Evolutionary conservation across 2,797 vertebrate species (phyloP).

Genomic region (Crax fasciolata): DNA sequence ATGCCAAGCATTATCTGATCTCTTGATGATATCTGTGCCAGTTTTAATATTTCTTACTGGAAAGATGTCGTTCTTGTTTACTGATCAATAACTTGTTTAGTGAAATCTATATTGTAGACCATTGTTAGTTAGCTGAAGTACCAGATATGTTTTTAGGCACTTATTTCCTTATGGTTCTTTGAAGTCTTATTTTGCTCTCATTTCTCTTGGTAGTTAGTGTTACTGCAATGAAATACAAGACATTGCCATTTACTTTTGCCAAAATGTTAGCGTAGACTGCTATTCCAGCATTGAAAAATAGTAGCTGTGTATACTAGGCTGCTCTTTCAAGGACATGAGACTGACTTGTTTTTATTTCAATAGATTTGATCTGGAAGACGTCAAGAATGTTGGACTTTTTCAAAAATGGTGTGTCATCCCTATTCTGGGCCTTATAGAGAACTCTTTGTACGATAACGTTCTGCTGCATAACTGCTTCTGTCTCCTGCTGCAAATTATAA

Average conservation of each 20-base stretch:
- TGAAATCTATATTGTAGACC: not conserved
- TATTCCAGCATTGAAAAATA: not conserved
- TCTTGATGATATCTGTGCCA: not conserved
- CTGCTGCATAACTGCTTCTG: constrained; percentile 93
- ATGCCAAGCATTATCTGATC: not conserved
- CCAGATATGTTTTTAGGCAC: not conserved
- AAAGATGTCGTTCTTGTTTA: not conserved
- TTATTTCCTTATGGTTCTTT: not conserved
- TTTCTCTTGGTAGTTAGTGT: not conserved
- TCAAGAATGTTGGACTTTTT: constrained; percentile 92
- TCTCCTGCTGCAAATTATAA: constrained; percentile 94
- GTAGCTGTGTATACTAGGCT: not conserved
- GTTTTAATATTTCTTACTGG: not conserved
- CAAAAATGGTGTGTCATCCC: constrained; percentile 95
- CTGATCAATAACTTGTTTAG: not conserved
- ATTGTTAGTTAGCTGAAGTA: not conserved
- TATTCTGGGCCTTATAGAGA: constrained; percentile 94
- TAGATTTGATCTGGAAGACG: constrained; percentile 94
- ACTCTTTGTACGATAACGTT: constrained; percentile 93
- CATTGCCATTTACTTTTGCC: not conserved
- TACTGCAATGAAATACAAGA: not conserved
- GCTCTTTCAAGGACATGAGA: not conserved
- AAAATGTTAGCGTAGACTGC: not conserved
- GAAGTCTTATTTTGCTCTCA: not conserved
- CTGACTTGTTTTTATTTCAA: constrained; percentile 24